Base-by-base conservation (phyloP, 2,888 invertebrate species). In the Drosophila lacicola region DNA sequence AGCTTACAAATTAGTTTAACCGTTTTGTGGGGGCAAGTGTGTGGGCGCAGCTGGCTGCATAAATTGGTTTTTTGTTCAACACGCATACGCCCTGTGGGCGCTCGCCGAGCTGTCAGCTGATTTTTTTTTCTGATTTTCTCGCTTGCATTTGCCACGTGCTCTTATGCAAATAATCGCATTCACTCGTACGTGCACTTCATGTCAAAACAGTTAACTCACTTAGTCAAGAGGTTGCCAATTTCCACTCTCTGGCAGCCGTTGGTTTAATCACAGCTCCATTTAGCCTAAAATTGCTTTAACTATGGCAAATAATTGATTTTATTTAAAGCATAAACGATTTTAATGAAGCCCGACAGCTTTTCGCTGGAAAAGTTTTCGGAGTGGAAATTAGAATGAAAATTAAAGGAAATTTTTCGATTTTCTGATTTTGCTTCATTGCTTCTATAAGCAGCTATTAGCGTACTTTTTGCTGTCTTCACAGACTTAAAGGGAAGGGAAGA, bases 391-490 rank as follows among this genome's bases (percentile, higher is more conserved):
- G 49, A 13, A 33, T 2, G 29, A 29, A 51, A 44, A 47, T n/a
- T 9, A n/a, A 33, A 29, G 33, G 14, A 46, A 11, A 46, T 60
- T 49, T 70, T 68, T 55, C 46, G 66, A 57, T 61, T 29, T 29
- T 29, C 29, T 69, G 68, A 69, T 70, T 72, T 67, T 44, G 36
- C 61, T 47, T 47, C 64, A 70, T 80, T 80, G 67, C 78, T 83
- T 70, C 74, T 73, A 74, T 77, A 82, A 81, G 77, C 70, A 71
- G 88, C 88, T 84, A 84, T 88, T 87, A 87, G 77, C 70, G 68
- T 74, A 67, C 73, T 73, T 81, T 73, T 65, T 70, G 47, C 65
- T 61, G 67, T 55, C 62, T 41, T 49, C 55, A 45, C 51, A 53
- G 55, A 53, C 60, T 67, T 53, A 21, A 57, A 56, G 49, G 21